Conservation (phyloP, 1,140 invertebrate species). For the Megalonaias nervosa region DNA sequence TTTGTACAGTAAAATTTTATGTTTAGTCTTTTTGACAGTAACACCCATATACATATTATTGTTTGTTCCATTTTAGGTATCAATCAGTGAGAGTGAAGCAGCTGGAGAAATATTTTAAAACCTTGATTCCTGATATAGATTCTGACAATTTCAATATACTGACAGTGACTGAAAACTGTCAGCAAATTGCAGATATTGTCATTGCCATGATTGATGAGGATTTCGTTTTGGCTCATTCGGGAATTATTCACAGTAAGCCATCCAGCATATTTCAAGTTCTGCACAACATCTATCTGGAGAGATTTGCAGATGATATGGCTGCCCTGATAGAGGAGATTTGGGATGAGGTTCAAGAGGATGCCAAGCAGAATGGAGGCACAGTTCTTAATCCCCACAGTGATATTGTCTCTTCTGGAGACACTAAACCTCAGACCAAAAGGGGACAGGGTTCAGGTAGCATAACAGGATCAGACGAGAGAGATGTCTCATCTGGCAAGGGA, state of each 20-base stretch:
- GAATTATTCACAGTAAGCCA: constrained; percentile 53
- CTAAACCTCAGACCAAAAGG: constrained; percentile 16
- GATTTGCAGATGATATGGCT: constrained; percentile 66
- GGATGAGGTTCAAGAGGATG: constrained; percentile 57
- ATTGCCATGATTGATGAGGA: constrained; percentile 67
- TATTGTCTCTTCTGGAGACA: constrained; percentile 1
- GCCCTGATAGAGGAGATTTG: constrained; percentile 62
- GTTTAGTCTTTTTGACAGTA: too few species aligned
- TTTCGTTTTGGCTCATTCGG: constrained; percentile 61
- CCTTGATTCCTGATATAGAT: constrained; percentile 53
- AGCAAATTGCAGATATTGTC: constrained; percentile 53
- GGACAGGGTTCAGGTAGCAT: constrained; percentile 52
- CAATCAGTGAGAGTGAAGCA: constrained; percentile 56
- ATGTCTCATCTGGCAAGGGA: neutral
- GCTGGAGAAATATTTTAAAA: constrained; percentile 56
- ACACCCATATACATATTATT: too few species aligned
- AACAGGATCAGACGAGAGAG: neutral
- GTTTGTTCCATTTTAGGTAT: constrained; percentile 24
- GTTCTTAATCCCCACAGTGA: constrained; percentile 19
- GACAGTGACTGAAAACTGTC: constrained; percentile 57
- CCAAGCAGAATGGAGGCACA: constrained; percentile 39
- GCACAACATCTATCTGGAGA: constrained; percentile 65
- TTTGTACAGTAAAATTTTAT: too few species aligned
- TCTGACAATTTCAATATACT: constrained; percentile 55
- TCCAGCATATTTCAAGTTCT: constrained; percentile 54